Conservation (phyloP, 2,113 vertebrate genomes). For the Petromus typicus region DNA sequence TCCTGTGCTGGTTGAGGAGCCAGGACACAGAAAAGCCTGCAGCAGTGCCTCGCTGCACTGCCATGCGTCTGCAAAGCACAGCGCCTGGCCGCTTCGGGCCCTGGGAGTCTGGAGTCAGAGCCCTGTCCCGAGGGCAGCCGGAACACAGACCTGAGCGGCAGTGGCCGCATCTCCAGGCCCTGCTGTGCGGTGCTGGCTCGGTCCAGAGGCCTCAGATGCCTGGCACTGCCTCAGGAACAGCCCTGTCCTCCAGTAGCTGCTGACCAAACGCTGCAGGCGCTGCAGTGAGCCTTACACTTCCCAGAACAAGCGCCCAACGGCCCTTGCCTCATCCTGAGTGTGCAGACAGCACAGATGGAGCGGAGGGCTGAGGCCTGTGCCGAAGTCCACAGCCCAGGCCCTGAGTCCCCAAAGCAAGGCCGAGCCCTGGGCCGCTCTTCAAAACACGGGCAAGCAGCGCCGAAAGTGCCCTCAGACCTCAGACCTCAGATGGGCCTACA, state of each 20-base stretch:
- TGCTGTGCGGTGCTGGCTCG: fast-evolving
- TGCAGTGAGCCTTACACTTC: no score
- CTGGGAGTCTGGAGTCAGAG: not conserved
- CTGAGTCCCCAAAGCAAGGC: no score
- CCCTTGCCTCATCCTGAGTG: not conserved
- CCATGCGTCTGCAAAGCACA: no score
- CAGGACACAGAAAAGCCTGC: not conserved
- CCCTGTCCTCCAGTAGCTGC: not conserved
- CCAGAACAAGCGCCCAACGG: no score
- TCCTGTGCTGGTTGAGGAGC: not conserved
- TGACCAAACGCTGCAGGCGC: fast-evolving
- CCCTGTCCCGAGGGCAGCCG: not conserved
- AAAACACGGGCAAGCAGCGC: not conserved
- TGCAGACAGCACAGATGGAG: not conserved
- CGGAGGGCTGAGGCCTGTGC: not conserved
- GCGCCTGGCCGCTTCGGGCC: not conserved
- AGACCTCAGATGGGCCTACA: no score
- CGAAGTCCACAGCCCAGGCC: not conserved
- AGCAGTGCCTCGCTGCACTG: no score
- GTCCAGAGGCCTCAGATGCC: not conserved
- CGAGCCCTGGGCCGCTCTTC: not conserved
- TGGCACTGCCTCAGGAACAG: not conserved
- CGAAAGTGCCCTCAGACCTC: not conserved
- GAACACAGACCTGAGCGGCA: not conserved
- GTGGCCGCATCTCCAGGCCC: not conserved